Percentiles rank a stretch among this genome's conserved stretches.
Evolutionary conservation across 2,113 vertebrate species (phyloP).

Genomic region (Synchiropus splendidus): DNA sequence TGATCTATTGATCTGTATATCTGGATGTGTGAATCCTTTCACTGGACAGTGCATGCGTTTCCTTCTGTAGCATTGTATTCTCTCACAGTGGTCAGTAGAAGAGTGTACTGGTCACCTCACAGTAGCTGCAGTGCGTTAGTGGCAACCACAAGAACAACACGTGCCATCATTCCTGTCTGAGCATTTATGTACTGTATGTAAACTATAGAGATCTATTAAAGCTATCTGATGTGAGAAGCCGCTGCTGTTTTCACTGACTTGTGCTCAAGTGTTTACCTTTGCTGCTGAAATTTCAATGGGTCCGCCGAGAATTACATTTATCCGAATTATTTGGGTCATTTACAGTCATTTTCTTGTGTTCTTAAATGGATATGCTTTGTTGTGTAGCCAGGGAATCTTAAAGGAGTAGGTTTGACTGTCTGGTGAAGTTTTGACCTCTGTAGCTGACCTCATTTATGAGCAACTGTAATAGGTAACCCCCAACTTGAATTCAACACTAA

Average conservation of each 20-base stretch:
- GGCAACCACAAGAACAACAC: constrained; percentile 61
- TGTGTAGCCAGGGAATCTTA: no score
- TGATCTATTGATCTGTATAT: constrained; percentile 35
- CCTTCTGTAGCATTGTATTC: constrained; percentile 51
- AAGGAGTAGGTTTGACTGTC: no score
- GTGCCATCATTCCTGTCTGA: constrained; percentile 61
- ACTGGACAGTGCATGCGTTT: constrained; percentile 61
- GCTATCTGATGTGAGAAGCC: constrained; percentile 38
- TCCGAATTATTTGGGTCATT: no score
- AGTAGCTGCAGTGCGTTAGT: constrained; percentile 61
- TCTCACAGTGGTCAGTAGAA: constrained; percentile 29
- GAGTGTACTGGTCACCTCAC: constrained; percentile 48
- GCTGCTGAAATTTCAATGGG: no score
- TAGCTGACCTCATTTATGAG: no score
- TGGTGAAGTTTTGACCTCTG: no score
- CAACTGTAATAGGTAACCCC: no score
- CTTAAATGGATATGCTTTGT: no score
- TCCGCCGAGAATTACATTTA: no score
- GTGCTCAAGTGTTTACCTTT: no score
- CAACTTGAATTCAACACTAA: no score
- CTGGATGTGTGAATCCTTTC: constrained; percentile 49
- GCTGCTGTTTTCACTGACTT: neutral
- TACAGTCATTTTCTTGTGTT: no score
- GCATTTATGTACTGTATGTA: constrained; percentile 67
- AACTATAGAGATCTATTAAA: constrained; percentile 63